A percentile compares a stretch with the other conserved stretches of the same genome.
These are phyloP conservation scores for Neoarius graeffei DNA, from an alignment of 2,113 vertebrate genomes.

Conservation along the genomic window DNA sequence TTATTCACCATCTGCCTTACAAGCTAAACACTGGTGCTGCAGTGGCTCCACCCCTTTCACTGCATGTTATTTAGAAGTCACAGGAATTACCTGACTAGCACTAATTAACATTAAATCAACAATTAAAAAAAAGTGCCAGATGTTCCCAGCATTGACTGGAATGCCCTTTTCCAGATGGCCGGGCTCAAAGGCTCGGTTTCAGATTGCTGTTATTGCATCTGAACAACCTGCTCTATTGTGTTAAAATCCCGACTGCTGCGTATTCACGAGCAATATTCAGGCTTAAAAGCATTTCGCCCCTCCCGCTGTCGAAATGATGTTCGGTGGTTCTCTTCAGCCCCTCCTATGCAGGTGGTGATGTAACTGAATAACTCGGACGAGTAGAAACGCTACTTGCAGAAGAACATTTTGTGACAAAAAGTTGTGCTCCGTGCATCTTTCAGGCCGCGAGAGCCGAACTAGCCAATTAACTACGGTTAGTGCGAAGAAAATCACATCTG, in stretches of 20 bases:
- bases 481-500: neutral
- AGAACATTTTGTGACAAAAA: neutral
- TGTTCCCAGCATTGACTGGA: conserved; percentile 23
- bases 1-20: conserved; percentile 47
- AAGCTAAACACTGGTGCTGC: conserved; percentile 24
- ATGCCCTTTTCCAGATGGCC: conserved; percentile 52
- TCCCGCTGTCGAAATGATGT: conserved; percentile 9
- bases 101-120: conserved; percentile 42
- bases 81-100: conserved; percentile 44
- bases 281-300: conserved; percentile 38
- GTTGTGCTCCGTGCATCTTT: neutral
- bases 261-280: conserved; percentile 42
- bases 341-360: neutral
- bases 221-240: conserved; percentile 36
- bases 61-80: conserved; percentile 31
- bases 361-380: neutral
- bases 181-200: conserved; percentile 30
- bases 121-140: conserved; percentile 31
- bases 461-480: neutral
- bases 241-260: conserved; percentile 33
- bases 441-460: neutral
- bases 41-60: neutral
- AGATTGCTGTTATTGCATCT: conserved; percentile 46
- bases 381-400: neutral
- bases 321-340: neutral